A percentile compares a stretch with the other conserved stretches of the same genome.
phyloP scores from a whole-genome alignment of 1,140 invertebrate genomes.

The Ceratosolen fusciceps region DNA sequence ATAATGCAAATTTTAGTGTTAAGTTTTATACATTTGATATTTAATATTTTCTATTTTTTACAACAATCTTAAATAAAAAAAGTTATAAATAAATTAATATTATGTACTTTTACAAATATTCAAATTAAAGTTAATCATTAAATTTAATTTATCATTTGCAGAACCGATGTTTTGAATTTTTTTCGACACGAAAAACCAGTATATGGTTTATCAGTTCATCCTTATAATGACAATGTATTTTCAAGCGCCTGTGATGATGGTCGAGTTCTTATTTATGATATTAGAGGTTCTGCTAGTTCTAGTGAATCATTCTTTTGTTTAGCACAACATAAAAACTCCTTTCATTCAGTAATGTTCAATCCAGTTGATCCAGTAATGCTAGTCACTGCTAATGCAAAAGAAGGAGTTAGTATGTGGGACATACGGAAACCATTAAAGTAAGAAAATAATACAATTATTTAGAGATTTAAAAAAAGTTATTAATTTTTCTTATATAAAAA shows the following conservation, averaged over 20 bases:
- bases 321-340: conserved; percentile 80
- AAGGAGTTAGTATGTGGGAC: conserved; percentile 92
- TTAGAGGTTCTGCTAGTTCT: conserved; percentile 75
- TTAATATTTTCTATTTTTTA: conserved; percentile 52
- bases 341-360: conserved; percentile 93
- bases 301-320: conserved; percentile 77
- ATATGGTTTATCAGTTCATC: conserved; percentile 89
- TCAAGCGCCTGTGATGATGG: conserved; percentile 94
- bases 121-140: not conserved
- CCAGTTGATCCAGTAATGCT: conserved; percentile 85
- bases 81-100: not conserved
- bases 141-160: conserved; percentile 59
- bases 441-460: conserved; percentile 58
- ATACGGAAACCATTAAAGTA: conserved; percentile 86
- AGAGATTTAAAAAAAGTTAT: too few relatives aligned
- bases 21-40: conserved; percentile 31
- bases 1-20: not conserved
- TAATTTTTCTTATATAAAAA: too few relatives aligned
- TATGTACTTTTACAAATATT: not conserved
- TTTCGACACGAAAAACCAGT: conserved; percentile 91
- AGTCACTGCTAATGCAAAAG: conserved; percentile 90
- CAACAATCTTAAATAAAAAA: not conserved
- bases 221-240: conserved; percentile 85
- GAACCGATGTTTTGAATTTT: conserved; percentile 80
- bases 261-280: conserved; percentile 87